Evolutionary conservation across 2,888 invertebrate genomes (phyloP).

Genomic region (Hydrotaea diabolus): DNA sequence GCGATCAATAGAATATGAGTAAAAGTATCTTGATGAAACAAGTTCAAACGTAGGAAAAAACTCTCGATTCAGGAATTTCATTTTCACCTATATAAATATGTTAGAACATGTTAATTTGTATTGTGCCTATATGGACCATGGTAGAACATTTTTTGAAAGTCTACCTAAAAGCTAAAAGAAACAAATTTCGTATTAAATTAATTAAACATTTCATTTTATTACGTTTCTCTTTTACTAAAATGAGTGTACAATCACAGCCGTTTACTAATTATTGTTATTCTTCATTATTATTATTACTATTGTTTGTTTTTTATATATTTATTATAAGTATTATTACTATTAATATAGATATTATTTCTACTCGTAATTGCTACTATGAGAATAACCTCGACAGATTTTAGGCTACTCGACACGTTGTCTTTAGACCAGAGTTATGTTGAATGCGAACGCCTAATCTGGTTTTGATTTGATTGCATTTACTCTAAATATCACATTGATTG

Average conservation of each 20-base stretch:
- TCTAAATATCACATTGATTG: conserved; percentile 17
- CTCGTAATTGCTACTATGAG: conserved; percentile 2
- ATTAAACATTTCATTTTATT: conserved; percentile 2
- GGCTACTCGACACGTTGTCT: conserved; percentile 1
- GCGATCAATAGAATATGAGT: no score
- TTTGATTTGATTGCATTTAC: conserved; percentile 18
- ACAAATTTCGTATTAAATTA: background rate
- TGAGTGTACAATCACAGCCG: conserved; percentile 67
- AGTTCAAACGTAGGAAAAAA: no score
- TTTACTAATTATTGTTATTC: conserved; percentile 53
- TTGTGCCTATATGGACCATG: no score
- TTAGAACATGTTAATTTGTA: background rate
- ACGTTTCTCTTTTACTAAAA: conserved; percentile 49
- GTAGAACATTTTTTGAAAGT: no score
- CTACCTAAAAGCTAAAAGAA: no score
- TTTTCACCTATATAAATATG: no score
- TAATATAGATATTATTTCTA: conserved; percentile 3
- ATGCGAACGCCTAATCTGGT: conserved; percentile 32
- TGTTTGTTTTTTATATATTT: conserved; percentile 5
- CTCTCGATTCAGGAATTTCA: no score
- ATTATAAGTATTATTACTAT: conserved; percentile 11
- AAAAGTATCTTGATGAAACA: no score
- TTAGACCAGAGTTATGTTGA: conserved; percentile 13
- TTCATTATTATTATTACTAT: conserved; percentile 25
- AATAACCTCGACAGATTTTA: background rate